Evolutionary conservation across 2,113 vertebrate genomes (phyloP).

Genomic region (Marmota flaviventris): DNA sequence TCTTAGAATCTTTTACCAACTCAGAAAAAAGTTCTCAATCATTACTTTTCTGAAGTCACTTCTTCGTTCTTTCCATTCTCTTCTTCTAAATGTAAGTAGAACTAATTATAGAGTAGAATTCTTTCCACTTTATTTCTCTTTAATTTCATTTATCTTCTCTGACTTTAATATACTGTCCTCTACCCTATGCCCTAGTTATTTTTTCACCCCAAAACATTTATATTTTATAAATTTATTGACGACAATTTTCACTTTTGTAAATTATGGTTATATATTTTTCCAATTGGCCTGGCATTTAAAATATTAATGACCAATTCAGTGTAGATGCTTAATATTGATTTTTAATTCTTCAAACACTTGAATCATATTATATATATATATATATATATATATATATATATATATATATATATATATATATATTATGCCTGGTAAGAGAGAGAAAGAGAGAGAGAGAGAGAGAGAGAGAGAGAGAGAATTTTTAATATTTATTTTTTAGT

Average conservation of each 20-base stretch:
- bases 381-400: too few species aligned
- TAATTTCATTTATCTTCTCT: neutral
- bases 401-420: too few species aligned
- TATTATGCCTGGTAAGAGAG: too few species aligned
- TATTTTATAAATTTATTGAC: neutral
- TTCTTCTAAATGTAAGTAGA: neutral
- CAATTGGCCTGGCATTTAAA: neutral
- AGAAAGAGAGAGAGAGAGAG: too few species aligned
- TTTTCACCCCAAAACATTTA: neutral
- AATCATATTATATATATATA: too few species aligned
- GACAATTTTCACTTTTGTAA: neutral
- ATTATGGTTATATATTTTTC: neutral
- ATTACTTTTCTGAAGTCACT: neutral
- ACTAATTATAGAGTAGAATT: neutral
- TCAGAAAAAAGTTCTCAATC: neutral
- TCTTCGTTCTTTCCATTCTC: neutral
- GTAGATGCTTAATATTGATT: neutral
- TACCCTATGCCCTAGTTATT: neutral
- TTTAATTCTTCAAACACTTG: neutral
- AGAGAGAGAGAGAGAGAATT: too few species aligned
- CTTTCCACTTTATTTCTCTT: neutral
- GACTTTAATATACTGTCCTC: neutral
- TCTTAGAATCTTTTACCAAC: neutral
- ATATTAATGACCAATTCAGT: neutral
- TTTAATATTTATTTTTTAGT: too few species aligned